phyloP scores from a whole-genome alignment of 2,797 vertebrate genomes.

The Dicrostonyx torquatus region DNA sequence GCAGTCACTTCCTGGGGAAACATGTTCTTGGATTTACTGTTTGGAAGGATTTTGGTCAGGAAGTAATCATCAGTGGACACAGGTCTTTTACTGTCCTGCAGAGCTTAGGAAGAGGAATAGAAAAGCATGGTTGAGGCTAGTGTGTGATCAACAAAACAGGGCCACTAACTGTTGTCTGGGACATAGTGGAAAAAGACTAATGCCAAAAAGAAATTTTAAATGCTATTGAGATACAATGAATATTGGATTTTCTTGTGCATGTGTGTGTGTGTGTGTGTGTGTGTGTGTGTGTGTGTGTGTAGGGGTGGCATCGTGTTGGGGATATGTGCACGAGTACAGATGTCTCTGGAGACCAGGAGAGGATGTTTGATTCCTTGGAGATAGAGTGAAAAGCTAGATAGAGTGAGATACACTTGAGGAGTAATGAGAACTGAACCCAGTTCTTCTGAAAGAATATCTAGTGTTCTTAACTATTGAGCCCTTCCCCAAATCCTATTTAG shows the following conservation, averaged over 20 bases:
- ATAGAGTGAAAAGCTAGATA: not conserved
- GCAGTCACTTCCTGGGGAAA: not conserved
- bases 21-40: not conserved
- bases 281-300: not conserved
- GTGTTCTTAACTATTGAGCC: not conserved
- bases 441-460: not conserved
- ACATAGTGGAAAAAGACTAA: not conserved
- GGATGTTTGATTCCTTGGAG: not conserved
- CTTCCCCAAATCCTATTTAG: not conserved
- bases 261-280: not conserved
- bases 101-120: not conserved
- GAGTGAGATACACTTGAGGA: not conserved
- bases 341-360: not conserved
- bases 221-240: not conserved
- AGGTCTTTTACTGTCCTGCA: not conserved
- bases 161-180: not conserved
- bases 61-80: not conserved
- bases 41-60: not conserved
- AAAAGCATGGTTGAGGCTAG: not conserved
- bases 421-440: not conserved
- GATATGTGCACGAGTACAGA: not conserved
- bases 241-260: not conserved
- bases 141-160: not conserved
- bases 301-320: fast-evolving
- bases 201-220: not conserved